Percentiles rank a stretch among this genome's conserved stretches.
Evolutionary conservation across 2,113 vertebrate species (phyloP).

Genomic region (Bubalus kerabau): DNA sequence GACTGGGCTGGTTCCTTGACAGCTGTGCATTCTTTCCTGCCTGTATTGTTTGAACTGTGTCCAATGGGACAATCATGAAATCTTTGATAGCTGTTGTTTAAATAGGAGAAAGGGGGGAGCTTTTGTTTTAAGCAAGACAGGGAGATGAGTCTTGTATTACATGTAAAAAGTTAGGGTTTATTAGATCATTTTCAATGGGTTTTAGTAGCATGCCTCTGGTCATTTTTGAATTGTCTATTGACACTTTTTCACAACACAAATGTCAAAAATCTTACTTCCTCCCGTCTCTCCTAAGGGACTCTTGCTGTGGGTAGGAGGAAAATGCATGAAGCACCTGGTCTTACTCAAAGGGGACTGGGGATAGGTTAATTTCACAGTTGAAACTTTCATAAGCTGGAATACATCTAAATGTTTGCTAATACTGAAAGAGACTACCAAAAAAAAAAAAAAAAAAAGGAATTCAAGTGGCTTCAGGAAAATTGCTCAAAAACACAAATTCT

Average conservation of each 20-base stretch:
- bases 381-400: neutral
- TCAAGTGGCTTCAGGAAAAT: neutral
- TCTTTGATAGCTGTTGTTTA: slow-evolving; percentile 66
- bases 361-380: neutral
- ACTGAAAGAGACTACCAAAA: neutral
- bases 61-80: slow-evolving; percentile 71
- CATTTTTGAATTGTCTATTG: slow-evolving; percentile 21
- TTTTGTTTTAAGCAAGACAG: slow-evolving; percentile 42
- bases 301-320: neutral
- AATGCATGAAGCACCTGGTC: slow-evolving; percentile 45
- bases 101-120: slow-evolving; percentile 1
- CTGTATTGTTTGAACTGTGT: slow-evolving; percentile 76
- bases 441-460: too few species aligned
- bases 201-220: slow-evolving; percentile 56
- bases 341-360: neutral
- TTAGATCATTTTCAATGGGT: neutral
- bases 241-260: slow-evolving; percentile 29
- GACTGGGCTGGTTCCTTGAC: slow-evolving; percentile 70
- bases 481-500: neutral
- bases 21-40: slow-evolving; percentile 79
- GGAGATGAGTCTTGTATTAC: slow-evolving; percentile 34
- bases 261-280: slow-evolving; percentile 28
- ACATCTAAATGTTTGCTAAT: neutral
- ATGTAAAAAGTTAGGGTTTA: slow-evolving; percentile 45
- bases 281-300: slow-evolving; percentile 51